Conservation (phyloP, 2,797 vertebrate species). For the Poecilia gillii region DNA sequence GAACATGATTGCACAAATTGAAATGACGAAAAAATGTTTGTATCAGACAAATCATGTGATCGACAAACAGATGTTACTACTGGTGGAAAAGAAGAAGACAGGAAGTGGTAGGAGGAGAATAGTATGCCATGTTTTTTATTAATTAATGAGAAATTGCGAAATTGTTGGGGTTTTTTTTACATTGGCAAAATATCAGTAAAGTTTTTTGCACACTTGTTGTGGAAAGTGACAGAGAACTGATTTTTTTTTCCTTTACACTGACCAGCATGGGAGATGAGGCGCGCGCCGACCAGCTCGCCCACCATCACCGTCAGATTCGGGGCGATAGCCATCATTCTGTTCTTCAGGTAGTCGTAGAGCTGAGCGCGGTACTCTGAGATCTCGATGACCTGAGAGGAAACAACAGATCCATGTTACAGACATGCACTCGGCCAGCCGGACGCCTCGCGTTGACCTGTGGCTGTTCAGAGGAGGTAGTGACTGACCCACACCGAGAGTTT, state of each 20-base stretch:
- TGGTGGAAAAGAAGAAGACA: no score
- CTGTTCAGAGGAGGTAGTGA: conserved; percentile 95
- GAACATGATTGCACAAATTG: no score
- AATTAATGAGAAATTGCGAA: no score
- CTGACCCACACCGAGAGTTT: conserved; percentile 74
- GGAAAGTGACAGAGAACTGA: background rate
- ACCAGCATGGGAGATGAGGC: conserved; percentile 97
- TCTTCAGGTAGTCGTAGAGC: conserved; percentile 97
- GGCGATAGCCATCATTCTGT: conserved; percentile 98
- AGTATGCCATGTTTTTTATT: no score
- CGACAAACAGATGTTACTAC: no score
- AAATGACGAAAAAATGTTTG: no score
- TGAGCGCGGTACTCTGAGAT: conserved; percentile 96
- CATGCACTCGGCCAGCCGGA: rapidly evolving
- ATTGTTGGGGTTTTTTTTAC: no score
- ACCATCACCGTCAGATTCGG: conserved; percentile 97
- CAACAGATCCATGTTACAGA: background rate
- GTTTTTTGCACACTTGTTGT: no score
- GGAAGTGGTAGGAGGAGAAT: no score
- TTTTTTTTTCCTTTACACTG: conserved; percentile 6
- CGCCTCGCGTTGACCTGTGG: background rate
- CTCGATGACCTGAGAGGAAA: conserved; percentile 88
- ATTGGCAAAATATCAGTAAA: no score
- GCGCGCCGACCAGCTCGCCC: conserved; percentile 95
- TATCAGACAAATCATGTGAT: no score